These are phyloP conservation scores for Furcula furcula DNA, from an alignment of 2,888 invertebrate genomes.

Conservation along the genomic window DNA sequence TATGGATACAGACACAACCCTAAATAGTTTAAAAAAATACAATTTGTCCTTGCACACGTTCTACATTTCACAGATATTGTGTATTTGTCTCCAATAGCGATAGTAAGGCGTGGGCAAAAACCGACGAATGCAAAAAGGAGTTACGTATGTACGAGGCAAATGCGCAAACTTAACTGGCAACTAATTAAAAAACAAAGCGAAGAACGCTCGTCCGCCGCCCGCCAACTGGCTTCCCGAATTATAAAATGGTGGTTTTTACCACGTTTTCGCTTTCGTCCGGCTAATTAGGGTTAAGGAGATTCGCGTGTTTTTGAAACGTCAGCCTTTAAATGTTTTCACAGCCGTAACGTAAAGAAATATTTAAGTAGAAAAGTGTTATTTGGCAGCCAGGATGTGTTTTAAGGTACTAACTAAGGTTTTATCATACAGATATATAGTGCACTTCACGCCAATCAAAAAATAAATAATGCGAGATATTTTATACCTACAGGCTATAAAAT, in stretches of 20 bases:
- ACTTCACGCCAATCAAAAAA: no score
- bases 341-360: background rate
- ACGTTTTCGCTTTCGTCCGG: conserved; percentile 64
- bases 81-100: conserved; percentile 8
- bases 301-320: conserved; percentile 41
- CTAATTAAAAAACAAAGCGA: conserved; percentile 73
- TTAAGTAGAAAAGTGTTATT: no score
- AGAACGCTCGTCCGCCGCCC: conserved; percentile 53
- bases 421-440: no score
- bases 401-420: no score
- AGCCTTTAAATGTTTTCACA: conserved; percentile 6
- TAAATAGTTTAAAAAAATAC: no score
- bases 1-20: no score
- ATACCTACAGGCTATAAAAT: no score
- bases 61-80: no score
- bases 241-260: conserved; percentile 61
- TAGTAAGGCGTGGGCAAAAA: conserved; percentile 15
- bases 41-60: no score
- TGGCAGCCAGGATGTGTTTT: no score
- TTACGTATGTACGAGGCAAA: conserved; percentile 43
- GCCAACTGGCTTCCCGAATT: conserved; percentile 63
- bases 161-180: conserved; percentile 67
- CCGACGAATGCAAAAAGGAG: conserved; percentile 41
- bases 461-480: no score
- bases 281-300: conserved; percentile 71